Evolutionary conservation across 2,888 invertebrate species (phyloP), one percentile per base, ranked within the genome.

Genomic region (Erebia epiphron): DNA sequence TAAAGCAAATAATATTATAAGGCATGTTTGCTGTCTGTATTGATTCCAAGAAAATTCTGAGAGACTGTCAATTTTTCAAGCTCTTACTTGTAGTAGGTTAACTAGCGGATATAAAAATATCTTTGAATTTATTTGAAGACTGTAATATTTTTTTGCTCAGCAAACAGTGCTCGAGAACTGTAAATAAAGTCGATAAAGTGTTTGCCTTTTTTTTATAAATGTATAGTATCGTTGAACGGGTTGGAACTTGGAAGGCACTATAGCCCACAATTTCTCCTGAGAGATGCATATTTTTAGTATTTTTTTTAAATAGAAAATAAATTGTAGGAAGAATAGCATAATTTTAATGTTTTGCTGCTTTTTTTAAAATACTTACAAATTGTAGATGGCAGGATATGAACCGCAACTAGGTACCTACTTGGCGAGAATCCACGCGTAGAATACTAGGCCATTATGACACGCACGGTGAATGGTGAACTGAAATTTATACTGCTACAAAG

Each of bases 371-470:
- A 49, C 26, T 14, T 8, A n/a, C 16, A 9, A 2, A n/a, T 52
- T 16, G 7, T n/a, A 52, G 16, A 9, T 16, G 4, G 9, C 43
- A n/a, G 60, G 60, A 60, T 41, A 41, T 0, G 16, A 60, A 60
- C 60, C 4, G 43, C 16, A 11, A 16, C 58, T 1, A 21, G 21
- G 21, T 21, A 21, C 21, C 21, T 26, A n/a, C 14, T 3, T 2
- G 49, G 14, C 14, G 13, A 49, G 5, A 13, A 49, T 49, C 49
- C n/a, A 56, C 21, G 3, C 13, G 11, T 18, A 43, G 10, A 16
- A 50, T 14, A 18, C 46, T 11, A 14, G 83, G 83, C 83, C 84
- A 86, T 88, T 86, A 86, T 82, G 82, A 10, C n/a, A 50, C 5
- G 35, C 21, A 26, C 26, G 4, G 50, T 26, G 10, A 52, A 50